Conservation (phyloP, 2,888 invertebrate species). For the Dasysyrphus albostriatus region DNA sequence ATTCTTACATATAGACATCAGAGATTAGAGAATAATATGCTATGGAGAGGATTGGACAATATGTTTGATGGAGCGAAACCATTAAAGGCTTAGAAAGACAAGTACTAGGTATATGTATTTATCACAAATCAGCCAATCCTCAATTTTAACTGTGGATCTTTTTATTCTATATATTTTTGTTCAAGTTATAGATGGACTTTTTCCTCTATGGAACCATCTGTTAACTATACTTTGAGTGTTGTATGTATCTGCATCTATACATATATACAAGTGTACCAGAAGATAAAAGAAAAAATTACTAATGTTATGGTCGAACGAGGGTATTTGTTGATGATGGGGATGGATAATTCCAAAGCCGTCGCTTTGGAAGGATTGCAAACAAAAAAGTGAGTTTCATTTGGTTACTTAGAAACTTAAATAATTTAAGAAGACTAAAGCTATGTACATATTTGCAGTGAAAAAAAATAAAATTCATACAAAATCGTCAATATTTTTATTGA, state of each 20-base stretch:
- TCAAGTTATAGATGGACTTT: background rate
- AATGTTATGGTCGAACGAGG: constrained; percentile 66
- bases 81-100: constrained; percentile 61
- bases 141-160: constrained; percentile 50
- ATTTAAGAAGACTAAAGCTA: no score
- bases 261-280: constrained; percentile 12
- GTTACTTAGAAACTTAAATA: background rate
- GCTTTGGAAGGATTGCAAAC: background rate
- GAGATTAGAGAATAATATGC: constrained; percentile 14
- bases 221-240: constrained; percentile 1
- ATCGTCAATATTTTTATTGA: no score
- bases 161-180: background rate
- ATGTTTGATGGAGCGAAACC: constrained; percentile 72
- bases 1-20: constrained; percentile 10
- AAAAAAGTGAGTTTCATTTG: background rate
- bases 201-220: constrained; percentile 47
- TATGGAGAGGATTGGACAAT: constrained; percentile 31
- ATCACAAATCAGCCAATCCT: constrained; percentile 58
- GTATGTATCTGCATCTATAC: background rate
- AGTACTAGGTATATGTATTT: background rate
- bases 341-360: constrained; percentile 24
- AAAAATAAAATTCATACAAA: no score
- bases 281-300: constrained; percentile 43
- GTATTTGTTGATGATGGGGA: constrained; percentile 21
- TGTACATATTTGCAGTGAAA: no score